A percentile compares a stretch with the other conserved stretches of the same genome.
phyloP scores from a whole-genome alignment of 1,140 invertebrate genomes.

The Batillaria attramentaria region DNA sequence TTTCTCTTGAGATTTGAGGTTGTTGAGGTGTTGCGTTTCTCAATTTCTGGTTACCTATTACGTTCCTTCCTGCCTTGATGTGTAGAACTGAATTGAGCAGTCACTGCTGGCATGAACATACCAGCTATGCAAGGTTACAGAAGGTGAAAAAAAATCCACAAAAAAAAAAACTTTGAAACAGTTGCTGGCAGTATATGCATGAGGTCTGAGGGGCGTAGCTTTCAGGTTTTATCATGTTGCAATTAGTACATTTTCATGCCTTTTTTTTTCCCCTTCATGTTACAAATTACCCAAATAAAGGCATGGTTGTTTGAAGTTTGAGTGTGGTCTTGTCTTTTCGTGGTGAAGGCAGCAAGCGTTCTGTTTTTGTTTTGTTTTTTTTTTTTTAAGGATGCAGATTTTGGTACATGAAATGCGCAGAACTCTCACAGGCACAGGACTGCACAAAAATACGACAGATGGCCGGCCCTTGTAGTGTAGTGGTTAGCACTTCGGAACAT shows the following conservation, averaged over 20 bases:
- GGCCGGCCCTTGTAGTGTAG: too few relatives aligned
- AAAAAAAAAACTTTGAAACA: background rate
- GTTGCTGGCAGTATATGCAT: conserved; percentile 22
- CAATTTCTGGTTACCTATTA: background rate
- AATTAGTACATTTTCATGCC: conserved; percentile 35
- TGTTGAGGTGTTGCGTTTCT: background rate
- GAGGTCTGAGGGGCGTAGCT: conserved; percentile 29
- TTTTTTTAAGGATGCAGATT: too few relatives aligned
- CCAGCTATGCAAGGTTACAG: conserved; percentile 17
- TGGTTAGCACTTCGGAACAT: too few relatives aligned
- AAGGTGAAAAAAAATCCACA: background rate
- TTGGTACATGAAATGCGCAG: too few relatives aligned
- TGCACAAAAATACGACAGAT: too few relatives aligned
- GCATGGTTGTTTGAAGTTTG: conserved; percentile 33
- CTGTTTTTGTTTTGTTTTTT: too few relatives aligned
- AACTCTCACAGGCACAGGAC: too few relatives aligned
- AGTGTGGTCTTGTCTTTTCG: too few relatives aligned
- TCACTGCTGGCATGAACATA: background rate
- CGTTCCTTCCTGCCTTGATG: conserved; percentile 1
- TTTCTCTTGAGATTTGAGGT: background rate
- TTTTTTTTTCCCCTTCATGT: conserved; percentile 30
- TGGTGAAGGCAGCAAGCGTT: too few relatives aligned
- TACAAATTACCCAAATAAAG: conserved; percentile 33
- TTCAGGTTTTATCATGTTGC: conserved; percentile 36
- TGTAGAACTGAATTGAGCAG: background rate